Conservation (phyloP, 2,888 invertebrate species). For the Lucinisca nassula region DNA sequence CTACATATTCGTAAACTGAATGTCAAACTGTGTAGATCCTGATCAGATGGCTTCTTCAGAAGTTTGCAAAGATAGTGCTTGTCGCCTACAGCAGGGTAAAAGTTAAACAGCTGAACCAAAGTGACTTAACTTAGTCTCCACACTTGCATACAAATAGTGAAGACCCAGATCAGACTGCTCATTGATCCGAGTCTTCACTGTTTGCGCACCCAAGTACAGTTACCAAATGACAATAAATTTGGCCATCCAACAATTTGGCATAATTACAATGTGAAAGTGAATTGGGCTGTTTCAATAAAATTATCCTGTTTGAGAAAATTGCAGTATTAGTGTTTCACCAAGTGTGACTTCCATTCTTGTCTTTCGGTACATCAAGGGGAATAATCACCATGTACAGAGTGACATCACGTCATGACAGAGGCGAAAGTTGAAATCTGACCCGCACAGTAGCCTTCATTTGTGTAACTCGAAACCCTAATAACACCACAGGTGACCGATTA, state of each 20-base stretch:
- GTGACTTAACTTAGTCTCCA: too few relatives aligned
- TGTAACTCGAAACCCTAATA: neutral
- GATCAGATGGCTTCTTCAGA: too few relatives aligned
- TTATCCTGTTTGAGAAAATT: neutral
- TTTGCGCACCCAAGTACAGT: too few relatives aligned
- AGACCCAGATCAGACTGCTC: neutral
- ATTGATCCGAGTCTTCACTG: neutral
- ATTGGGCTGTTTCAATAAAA: neutral
- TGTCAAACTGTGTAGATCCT: too few relatives aligned
- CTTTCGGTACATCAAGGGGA: slow-evolving; percentile 21
- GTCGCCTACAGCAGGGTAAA: too few relatives aligned
- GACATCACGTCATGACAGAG: neutral
- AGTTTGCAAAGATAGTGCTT: too few relatives aligned
- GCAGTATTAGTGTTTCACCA: neutral
- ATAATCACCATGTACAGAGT: slow-evolving; percentile 24
- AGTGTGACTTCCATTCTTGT: slow-evolving; percentile 4
- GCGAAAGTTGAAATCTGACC: neutral
- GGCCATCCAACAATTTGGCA: too few relatives aligned
- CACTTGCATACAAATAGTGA: neutral
- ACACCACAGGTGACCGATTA: neutral
- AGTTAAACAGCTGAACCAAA: too few relatives aligned
- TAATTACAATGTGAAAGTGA: too few relatives aligned
- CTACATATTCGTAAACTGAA: too few relatives aligned
- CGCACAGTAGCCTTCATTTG: neutral
- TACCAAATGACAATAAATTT: too few relatives aligned